Percentiles rank a stretch among this genome's conserved stretches.
Conservation (phyloP, 2,888 invertebrate genomes). For the Clusia tigrina region DNA sequence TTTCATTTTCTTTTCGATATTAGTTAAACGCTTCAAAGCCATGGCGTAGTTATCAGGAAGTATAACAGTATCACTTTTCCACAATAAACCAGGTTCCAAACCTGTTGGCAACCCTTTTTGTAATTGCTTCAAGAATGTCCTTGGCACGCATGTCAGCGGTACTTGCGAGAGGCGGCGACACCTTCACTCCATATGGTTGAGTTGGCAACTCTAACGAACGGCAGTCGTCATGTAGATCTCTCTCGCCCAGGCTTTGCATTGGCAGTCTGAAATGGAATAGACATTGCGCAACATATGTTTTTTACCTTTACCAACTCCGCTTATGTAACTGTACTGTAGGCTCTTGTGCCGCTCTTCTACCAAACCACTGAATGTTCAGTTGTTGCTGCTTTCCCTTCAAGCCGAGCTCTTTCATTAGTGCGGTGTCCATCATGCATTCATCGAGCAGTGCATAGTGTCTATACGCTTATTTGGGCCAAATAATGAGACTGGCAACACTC, state of each 20-base stretch:
- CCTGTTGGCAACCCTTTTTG: not conserved
- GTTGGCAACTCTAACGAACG: not conserved
- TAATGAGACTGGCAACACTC: no score
- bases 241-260: no score
- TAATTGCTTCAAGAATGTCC: not conserved
- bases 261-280: no score
- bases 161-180: not conserved
- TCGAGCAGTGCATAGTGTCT: no score
- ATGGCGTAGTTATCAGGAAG: slow-evolving; percentile 1
- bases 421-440: slow-evolving; percentile 27
- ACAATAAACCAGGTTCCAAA: slow-evolving; percentile 17
- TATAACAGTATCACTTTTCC: not conserved
- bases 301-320: no score
- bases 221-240: no score
- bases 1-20: not conserved
- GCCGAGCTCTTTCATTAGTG: slow-evolving; percentile 20
- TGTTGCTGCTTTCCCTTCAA: slow-evolving; percentile 15
- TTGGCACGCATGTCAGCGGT: slow-evolving; percentile 10
- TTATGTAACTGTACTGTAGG: no score
- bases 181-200: slow-evolving; percentile 16
- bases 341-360: no score
- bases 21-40: not conserved
- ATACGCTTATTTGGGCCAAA: no score
- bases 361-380: slow-evolving; percentile 29
- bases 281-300: no score